phyloP scores from a whole-genome alignment of 1,140 invertebrate genomes.

The Heliconius hewitsoni region DNA sequence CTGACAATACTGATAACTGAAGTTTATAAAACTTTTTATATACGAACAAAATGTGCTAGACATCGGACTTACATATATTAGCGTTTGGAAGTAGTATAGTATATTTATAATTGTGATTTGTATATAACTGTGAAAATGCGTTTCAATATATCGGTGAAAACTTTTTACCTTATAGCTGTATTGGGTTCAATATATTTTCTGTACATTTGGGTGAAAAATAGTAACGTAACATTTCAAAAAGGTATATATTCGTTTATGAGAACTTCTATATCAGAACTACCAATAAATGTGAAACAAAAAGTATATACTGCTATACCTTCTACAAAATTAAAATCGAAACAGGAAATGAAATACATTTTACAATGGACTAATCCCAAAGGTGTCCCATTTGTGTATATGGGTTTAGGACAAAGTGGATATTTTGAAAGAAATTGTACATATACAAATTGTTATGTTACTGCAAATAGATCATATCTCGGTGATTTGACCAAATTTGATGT shows the following conservation, averaged over 20 bases:
- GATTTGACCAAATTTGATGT: constrained; percentile 66
- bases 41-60: not conserved
- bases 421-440: constrained; percentile 53
- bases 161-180: constrained; percentile 21
- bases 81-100: not conserved
- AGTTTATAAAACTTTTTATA: constrained; percentile 6
- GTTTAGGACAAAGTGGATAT: constrained; percentile 51
- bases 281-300: not conserved
- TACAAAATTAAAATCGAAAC: not conserved
- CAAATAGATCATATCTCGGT: constrained; percentile 47
- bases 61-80: not conserved
- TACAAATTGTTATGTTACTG: constrained; percentile 58
- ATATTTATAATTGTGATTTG: not conserved
- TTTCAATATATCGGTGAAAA: constrained; percentile 26
- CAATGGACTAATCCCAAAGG: constrained; percentile 52
- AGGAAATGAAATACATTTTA: constrained; percentile 55
- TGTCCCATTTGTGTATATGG: constrained; percentile 60
- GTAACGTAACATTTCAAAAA: not conserved
- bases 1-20: not conserved
- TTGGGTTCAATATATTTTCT: constrained; percentile 18
- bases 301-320: not conserved
- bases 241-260: not conserved
- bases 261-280: not conserved
- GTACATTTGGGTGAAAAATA: constrained; percentile 23
- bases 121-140: constrained; percentile 18